Percentiles rank a stretch among this genome's conserved stretches.
Conservation (phyloP, 2,888 invertebrate genomes). For the Cybosia mesomella region DNA sequence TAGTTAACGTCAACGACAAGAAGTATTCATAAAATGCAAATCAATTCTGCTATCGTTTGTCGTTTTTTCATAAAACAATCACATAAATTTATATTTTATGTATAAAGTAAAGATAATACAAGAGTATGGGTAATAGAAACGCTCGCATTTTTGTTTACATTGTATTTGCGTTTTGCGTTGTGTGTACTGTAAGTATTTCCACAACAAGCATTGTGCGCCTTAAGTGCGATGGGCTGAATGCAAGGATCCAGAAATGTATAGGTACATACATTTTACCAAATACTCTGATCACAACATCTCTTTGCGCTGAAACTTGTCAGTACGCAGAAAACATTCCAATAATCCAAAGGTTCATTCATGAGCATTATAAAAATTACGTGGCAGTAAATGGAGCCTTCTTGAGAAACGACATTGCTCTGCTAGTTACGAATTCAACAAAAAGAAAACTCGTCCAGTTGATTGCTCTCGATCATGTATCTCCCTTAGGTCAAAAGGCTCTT, state of each 20-base stretch:
- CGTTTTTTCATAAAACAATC: not conserved
- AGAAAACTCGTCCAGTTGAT: constrained; percentile 52
- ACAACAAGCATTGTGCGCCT: constrained; percentile 35
- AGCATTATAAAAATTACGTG: constrained; percentile 40
- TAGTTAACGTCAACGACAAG: no score
- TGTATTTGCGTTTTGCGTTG: constrained; percentile 27
- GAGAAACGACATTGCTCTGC: constrained; percentile 48
- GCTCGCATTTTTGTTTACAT: constrained; percentile 18
- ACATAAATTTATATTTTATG: constrained; percentile 4
- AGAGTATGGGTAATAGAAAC: constrained; percentile 9
- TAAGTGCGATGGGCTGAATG: constrained; percentile 51
- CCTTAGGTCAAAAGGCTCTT: constrained; percentile 55
- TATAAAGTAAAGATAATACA: not conserved
- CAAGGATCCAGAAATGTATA: constrained; percentile 53
- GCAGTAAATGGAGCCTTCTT: constrained; percentile 16
- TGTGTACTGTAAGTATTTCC: constrained; percentile 40
- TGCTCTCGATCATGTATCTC: constrained; percentile 49
- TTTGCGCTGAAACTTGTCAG: constrained; percentile 65
- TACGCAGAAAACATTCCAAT: constrained; percentile 44
- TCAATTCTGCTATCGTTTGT: not conserved
- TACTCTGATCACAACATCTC: constrained; percentile 62
- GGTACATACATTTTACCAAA: constrained; percentile 62
- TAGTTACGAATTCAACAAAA: constrained; percentile 31
- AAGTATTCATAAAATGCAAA: not conserved
- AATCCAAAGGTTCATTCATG: constrained; percentile 40